phyloP scores from a whole-genome alignment of 2,888 invertebrate species.

The Rotaria magnacalcarata region DNA sequence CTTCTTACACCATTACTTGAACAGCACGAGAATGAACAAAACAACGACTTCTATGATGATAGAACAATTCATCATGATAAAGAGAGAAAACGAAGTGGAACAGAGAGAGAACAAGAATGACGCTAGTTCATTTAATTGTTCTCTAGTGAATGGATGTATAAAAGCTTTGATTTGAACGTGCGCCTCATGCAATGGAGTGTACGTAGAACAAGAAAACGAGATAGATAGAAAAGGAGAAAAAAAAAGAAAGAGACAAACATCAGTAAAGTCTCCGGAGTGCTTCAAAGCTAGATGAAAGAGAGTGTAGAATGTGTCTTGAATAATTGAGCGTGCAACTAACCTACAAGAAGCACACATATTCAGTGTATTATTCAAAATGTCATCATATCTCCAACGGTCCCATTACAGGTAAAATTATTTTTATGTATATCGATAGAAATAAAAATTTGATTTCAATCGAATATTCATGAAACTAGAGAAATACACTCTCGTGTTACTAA shows the following conservation, averaged over 20 bases:
- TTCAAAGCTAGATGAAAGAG: not conserved
- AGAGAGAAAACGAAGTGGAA: not conserved
- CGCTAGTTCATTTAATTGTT: conserved; percentile 26
- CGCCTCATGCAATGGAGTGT: not conserved
- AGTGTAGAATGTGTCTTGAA: not conserved
- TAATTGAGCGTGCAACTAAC: not conserved
- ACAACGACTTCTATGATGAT: not conserved
- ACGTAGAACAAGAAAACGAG: not conserved
- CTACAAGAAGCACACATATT: not conserved
- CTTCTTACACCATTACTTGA: not conserved
- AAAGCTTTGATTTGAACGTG: not conserved
- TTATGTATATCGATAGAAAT: not conserved
- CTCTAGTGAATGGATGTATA: conserved; percentile 20
- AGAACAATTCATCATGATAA: conserved; percentile 5
- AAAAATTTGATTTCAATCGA: too few relatives aligned
- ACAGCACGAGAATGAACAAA: not conserved
- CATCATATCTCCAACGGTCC: not conserved
- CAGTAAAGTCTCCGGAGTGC: not conserved
- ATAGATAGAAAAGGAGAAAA: not conserved
- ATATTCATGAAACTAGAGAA: too few relatives aligned
- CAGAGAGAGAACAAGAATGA: not conserved
- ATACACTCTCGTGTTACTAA: too few relatives aligned
- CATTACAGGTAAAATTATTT: not conserved
- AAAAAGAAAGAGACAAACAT: not conserved
- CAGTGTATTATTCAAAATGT: not conserved